Percentiles rank a stretch among this genome's conserved stretches.
Evolutionary conservation across 2,113 vertebrate genomes (phyloP).

Genomic region (Gasterosteus aculeatus): DNA sequence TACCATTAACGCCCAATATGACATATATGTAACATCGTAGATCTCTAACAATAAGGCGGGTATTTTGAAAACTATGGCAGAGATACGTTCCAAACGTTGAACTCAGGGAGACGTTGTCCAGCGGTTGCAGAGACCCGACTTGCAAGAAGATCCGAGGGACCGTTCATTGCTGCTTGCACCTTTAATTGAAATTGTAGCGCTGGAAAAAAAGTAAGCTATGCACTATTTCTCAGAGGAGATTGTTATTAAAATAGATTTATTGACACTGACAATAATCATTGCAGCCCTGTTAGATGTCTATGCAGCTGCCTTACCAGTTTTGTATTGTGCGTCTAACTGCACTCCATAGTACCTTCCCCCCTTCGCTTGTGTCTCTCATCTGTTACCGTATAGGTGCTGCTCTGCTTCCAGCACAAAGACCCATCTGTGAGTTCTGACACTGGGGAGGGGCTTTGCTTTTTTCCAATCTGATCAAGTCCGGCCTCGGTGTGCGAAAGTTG

Average conservation of each 20-base stretch:
- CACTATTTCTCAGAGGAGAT: background rate
- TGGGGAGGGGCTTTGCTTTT: background rate
- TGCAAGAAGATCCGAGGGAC: too few species aligned
- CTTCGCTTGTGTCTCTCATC: slow-evolving; percentile 2
- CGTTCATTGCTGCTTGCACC: too few species aligned
- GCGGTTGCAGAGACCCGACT: too few species aligned
- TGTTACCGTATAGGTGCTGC: background rate
- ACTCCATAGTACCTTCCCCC: background rate
- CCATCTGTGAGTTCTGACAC: slow-evolving; percentile 28
- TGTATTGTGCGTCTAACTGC: background rate
- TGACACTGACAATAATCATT: background rate
- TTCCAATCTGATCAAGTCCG: background rate
- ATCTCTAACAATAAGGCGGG: too few species aligned
- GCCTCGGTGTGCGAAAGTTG: background rate
- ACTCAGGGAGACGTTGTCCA: too few species aligned
- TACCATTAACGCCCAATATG: too few species aligned
- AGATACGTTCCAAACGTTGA: too few species aligned
- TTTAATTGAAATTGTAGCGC: background rate
- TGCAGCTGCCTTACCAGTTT: background rate
- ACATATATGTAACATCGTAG: too few species aligned
- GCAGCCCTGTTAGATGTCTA: background rate
- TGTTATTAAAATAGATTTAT: background rate
- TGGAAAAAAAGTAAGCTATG: background rate
- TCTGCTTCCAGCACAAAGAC: slow-evolving; percentile 12
- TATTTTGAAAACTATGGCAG: too few species aligned